Evolutionary conservation across 2,113 vertebrate species (phyloP).

Genomic region (Dromaius novaehollandiae): DNA sequence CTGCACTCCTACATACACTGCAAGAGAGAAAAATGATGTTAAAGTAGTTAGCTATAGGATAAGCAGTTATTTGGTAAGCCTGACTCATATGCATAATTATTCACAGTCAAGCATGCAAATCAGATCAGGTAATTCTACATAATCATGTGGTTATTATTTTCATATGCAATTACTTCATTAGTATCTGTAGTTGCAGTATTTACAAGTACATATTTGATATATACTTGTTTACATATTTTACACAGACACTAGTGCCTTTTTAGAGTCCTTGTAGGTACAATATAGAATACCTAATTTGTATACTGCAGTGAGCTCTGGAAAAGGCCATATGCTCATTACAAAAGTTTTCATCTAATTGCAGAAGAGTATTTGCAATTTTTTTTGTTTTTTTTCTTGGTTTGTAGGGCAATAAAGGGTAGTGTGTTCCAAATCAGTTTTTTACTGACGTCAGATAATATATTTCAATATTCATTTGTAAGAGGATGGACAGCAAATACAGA

Average conservation of each 20-base stretch:
- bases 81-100: background rate
- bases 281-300: background rate
- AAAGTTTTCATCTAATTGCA: background rate
- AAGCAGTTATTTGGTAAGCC: slow-evolving; percentile 19
- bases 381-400: background rate
- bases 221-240: background rate
- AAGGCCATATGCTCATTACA: background rate
- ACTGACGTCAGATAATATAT: background rate
- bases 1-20: background rate
- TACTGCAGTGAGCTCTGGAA: background rate
- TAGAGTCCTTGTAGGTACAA: background rate
- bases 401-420: background rate
- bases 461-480: background rate
- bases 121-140: slow-evolving; percentile 11
- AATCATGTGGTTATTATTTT: slow-evolving; percentile 21
- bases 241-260: background rate
- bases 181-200: background rate
- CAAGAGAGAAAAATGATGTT: background rate
- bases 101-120: background rate
- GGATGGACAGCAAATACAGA: background rate
- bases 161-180: slow-evolving; percentile 2
- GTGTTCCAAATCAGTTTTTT: background rate
- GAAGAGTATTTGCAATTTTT: background rate
- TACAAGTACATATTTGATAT: background rate
- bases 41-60: background rate